Evolutionary conservation across 1,140 invertebrate species (phyloP).

Genomic region (Ylistrum balloti): DNA sequence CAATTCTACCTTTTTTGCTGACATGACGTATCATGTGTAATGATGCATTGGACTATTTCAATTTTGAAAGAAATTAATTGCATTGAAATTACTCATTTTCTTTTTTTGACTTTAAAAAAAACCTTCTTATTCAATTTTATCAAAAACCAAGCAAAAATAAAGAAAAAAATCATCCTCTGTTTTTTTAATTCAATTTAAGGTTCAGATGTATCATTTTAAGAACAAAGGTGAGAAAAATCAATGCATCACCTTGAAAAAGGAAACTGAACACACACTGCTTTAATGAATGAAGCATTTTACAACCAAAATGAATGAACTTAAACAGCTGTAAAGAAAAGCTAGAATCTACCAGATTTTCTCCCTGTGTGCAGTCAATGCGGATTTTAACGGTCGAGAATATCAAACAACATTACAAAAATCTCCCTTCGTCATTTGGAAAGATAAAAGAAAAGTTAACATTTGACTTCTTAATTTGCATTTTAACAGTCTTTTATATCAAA

Average conservation of each 20-base stretch:
- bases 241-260: neutral
- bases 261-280: neutral
- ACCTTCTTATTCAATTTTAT: neutral
- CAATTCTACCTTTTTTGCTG: neutral
- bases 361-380: neutral
- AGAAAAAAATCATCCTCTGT: neutral
- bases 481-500: neutral
- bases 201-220: neutral
- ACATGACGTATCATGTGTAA: neutral
- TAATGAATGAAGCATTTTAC: constrained; percentile 17
- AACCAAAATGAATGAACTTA: neutral
- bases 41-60: neutral
- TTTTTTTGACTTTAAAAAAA: neutral
- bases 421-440: neutral
- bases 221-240: neutral
- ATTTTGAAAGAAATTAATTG: neutral
- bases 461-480: neutral
- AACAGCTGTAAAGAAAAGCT: neutral
- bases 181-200: neutral
- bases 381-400: neutral
- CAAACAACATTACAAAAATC: neutral
- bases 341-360: neutral
- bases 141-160: neutral
- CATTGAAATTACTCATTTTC: neutral
- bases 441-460: neutral